These are phyloP conservation scores for Corythornis leucogaster DNA, from an alignment of 2,797 vertebrate species.

Conservation along the genomic window DNA sequence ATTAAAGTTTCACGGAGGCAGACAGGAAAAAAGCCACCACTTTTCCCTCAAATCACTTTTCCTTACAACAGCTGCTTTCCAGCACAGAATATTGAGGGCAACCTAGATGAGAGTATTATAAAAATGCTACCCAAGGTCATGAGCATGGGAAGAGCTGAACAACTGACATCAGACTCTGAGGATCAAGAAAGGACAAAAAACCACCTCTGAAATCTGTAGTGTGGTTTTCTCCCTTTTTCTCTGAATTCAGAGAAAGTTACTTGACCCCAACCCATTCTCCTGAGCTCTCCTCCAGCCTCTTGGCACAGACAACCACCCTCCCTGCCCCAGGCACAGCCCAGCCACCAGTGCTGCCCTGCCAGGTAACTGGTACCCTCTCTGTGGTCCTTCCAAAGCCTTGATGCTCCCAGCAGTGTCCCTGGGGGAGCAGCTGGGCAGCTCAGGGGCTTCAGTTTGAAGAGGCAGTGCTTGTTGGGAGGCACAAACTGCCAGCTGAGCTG, in stretches of 20 bases:
- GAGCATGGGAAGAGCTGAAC: background rate
- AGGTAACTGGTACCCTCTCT: no score
- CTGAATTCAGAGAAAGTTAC: background rate
- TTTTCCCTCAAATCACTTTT: background rate
- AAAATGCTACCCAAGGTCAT: slow-evolving; percentile 1
- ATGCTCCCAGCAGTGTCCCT: background rate
- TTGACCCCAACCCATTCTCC: background rate
- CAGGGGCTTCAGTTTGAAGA: background rate
- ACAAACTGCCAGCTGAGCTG: slow-evolving; percentile 13
- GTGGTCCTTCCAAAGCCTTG: background rate
- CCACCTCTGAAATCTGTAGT: background rate
- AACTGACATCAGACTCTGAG: background rate
- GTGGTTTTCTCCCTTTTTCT: background rate
- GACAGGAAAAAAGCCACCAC: background rate
- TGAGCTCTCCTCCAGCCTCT: background rate
- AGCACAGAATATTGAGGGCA: background rate
- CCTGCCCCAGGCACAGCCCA: background rate
- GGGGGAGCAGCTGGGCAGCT: background rate
- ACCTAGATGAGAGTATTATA: background rate
- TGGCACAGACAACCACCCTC: background rate
- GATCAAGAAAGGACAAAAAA: background rate
- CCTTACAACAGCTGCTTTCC: background rate
- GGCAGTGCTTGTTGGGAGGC: background rate
- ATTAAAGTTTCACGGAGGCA: background rate
- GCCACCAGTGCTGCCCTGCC: background rate